Base-by-base conservation (phyloP, 2,888 invertebrate species). In the Aquatica leii region DNA sequence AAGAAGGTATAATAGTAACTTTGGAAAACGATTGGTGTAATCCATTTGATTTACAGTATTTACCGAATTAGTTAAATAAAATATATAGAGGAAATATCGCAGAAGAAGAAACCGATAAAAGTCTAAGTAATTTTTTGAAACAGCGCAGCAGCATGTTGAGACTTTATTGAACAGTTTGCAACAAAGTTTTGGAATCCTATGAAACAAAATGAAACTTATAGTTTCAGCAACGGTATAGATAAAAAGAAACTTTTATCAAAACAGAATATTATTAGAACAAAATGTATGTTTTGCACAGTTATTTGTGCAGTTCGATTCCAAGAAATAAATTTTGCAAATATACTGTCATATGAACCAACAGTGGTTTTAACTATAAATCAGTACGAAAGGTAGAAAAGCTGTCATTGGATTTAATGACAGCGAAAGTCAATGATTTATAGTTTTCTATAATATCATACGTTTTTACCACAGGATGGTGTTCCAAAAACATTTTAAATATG, bases 301-400 rank as follows among this genome's bases (percentile, higher is more conserved):
- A 4, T 4, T 31, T 31, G 9, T 58, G 63, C 51, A 12, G 66
- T 61, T 4, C 62, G 43, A 52, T 5, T 51, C 9, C 21, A 66
- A 31, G 54, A 66, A 46, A 52, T 68, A 1, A 57, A 68, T 49
- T 15, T 66, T 1, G 17, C 51, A n/a, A 55, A 9, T 1, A 66
- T 66, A 41, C 54, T 68, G 20, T 60, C 66, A 31, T 37, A 68
- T 17, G 66, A 68, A 62, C 46, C 64, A 1, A 64, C 66, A 48
- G 24, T 59, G 8, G 64, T 68, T 9, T 9, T 31, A 9, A 31
- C 9, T 6, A 4, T 31, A 9, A n/a, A n/a, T n/a, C n/a, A n/a
- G n/a, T n/a, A n/a, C n/a, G n/a, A n/a, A n/a, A 31, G 31, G 5
- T 9, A 6, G 31, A 31, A n/a, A n/a, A n/a, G n/a, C n/a, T n/a